These are phyloP conservation scores for Protobothrops flavoviridis DNA, from an alignment of 2,113 vertebrate species.

Conservation along the genomic window DNA sequence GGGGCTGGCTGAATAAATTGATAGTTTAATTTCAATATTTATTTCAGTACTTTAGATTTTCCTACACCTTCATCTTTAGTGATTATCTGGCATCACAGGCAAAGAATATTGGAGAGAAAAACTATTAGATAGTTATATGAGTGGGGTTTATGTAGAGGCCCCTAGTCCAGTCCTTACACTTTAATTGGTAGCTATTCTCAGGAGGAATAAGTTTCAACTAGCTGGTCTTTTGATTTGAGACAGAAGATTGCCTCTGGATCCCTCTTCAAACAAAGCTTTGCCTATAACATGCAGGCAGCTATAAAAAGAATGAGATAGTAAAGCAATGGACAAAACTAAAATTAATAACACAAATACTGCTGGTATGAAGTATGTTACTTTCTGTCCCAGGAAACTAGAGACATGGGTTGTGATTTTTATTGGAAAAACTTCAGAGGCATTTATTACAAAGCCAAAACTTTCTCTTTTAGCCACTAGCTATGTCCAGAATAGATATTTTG, in stretches of 20 bases:
- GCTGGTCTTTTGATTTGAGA: neutral
- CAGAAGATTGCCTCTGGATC: neutral
- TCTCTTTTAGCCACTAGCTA: neutral
- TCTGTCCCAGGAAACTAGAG: neutral
- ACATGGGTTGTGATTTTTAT: neutral
- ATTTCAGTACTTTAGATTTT: neutral
- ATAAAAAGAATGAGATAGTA: neutral
- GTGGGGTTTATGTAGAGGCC: neutral
- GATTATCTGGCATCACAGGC: neutral
- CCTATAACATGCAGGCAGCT: neutral
- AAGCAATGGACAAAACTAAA: neutral
- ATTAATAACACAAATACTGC: neutral
- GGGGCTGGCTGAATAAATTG: neutral
- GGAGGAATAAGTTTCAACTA: neutral
- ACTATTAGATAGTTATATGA: neutral
- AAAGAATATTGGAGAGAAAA: neutral
- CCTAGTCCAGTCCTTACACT: neutral
- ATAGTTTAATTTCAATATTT: neutral
- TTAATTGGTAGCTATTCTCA: neutral
- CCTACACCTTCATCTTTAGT: neutral
- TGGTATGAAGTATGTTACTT: neutral
- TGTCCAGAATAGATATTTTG: neutral
- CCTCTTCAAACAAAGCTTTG: neutral
- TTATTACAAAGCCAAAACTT: neutral
- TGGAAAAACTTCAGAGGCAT: neutral